phyloP scores from a whole-genome alignment of 2,888 invertebrate genomes.

The Muscina levida region DNA sequence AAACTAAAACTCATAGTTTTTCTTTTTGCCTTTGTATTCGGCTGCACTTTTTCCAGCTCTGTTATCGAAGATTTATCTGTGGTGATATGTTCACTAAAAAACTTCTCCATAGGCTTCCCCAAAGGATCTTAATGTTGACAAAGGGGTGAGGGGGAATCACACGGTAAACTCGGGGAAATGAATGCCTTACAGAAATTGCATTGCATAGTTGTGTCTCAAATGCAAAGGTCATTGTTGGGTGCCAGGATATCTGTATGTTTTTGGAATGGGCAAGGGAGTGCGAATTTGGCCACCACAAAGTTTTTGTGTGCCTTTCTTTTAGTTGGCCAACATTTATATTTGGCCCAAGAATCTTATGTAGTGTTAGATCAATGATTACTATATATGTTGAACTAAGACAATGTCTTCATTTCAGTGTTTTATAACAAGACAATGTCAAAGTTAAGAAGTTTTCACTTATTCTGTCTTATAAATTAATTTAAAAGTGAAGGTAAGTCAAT shows the following conservation, averaged over 20 bases:
- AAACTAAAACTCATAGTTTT: neutral
- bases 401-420: too few species aligned
- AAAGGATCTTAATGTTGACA: too few species aligned
- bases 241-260: too few species aligned
- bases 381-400: too few species aligned
- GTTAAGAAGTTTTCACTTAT: constrained; percentile 48
- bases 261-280: too few species aligned
- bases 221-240: constrained; percentile 47
- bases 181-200: constrained; percentile 53
- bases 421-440: constrained; percentile 49
- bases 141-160: too few species aligned
- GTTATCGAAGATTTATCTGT: constrained; percentile 58
- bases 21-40: constrained; percentile 11
- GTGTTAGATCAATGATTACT: constrained; percentile 48
- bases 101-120: neutral
- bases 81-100: constrained; percentile 31
- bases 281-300: constrained; percentile 11
- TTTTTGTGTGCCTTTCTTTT: neutral
- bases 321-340: neutral
- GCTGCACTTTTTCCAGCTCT: constrained; percentile 38
- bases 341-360: constrained; percentile 39
- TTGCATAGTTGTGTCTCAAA: neutral
- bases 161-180: constrained; percentile 45
- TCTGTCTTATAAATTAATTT: constrained; percentile 10
- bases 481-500: neutral